Evolutionary conservation across 1,140 invertebrate genomes (phyloP).

Genomic region (Drosophila lini): DNA sequence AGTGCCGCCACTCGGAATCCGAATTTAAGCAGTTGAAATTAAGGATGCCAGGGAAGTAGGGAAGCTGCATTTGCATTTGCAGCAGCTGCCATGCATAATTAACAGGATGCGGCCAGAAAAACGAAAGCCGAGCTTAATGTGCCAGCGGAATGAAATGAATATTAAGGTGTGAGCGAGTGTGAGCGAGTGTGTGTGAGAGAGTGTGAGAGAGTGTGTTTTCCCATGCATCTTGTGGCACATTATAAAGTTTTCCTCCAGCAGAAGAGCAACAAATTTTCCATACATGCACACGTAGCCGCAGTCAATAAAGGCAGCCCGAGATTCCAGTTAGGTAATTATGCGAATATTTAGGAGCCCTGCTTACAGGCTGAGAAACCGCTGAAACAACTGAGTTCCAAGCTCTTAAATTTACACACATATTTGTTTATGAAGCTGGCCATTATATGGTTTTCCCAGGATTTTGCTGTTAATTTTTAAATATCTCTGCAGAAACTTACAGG

Average conservation of each 20-base stretch:
- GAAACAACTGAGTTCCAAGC: conserved; percentile 15
- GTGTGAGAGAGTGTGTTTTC: neutral
- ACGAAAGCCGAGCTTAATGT: conserved; percentile 59
- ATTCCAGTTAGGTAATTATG: conserved; percentile 19
- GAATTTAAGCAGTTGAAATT: conserved; percentile 75
- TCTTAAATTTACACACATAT: conserved; percentile 55
- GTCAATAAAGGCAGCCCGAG: conserved; percentile 34
- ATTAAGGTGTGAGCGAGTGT: conserved; percentile 33
- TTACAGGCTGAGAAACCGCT: conserved; percentile 21
- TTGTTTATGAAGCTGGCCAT: conserved; percentile 14
- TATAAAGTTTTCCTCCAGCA: conserved; percentile 69
- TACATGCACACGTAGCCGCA: conserved; percentile 10
- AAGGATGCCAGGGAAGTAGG: conserved; percentile 67
- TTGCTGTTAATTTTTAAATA: conserved; percentile 14
- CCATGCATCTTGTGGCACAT: conserved; percentile 68
- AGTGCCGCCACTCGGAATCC: conserved; percentile 23
- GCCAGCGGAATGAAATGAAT: conserved; percentile 66
- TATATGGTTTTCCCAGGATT: conserved; percentile 11
- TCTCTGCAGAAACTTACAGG: conserved; percentile 10
- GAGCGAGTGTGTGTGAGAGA: neutral
- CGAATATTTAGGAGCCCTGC: conserved; percentile 6
- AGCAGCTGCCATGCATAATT: conserved; percentile 66
- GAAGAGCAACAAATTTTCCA: conserved; percentile 18
- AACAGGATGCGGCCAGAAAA: conserved; percentile 52
- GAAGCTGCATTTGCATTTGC: conserved; percentile 41